phyloP scores from a whole-genome alignment of 2,888 invertebrate genomes.

The Encarsia formosa region DNA sequence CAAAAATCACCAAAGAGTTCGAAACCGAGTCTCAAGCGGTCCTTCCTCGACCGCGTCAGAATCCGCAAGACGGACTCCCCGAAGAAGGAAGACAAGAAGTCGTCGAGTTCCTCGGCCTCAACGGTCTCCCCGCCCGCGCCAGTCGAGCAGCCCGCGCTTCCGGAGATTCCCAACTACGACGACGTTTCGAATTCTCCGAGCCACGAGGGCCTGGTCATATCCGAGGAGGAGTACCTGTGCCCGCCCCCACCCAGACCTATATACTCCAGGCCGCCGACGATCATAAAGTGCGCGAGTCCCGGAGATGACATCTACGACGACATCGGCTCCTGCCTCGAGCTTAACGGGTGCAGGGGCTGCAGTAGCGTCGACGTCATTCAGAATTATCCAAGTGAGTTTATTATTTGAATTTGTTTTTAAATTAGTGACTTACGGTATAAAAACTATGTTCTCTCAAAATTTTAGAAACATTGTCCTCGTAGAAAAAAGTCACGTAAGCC shows the following conservation, averaged over 20 bases:
- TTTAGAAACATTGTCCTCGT: no score
- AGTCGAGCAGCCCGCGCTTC: constrained; percentile 18
- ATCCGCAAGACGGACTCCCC: constrained; percentile 31
- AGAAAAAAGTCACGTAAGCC: no score
- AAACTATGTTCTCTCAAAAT: no score
- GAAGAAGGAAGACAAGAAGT: constrained; percentile 4
- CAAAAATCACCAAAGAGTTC: constrained; percentile 21
- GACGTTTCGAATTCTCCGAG: constrained; percentile 29
- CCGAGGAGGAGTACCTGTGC: constrained; percentile 36
- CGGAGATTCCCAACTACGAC: constrained; percentile 35
- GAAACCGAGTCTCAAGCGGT: constrained; percentile 37
- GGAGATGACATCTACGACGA: constrained; percentile 43
- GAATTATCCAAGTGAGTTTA: constrained; percentile 14
- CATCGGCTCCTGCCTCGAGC: constrained; percentile 27
- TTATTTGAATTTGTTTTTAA: background rate
- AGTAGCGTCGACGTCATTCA: constrained; percentile 14
- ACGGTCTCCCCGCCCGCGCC: constrained; percentile 36
- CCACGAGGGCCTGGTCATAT: background rate
- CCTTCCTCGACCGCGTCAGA: constrained; percentile 40
- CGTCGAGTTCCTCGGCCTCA: constrained; percentile 33
- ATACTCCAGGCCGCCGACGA: constrained; percentile 30
- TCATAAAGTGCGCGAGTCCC: constrained; percentile 6
- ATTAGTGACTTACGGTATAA: no score
- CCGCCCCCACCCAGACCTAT: constrained; percentile 44
- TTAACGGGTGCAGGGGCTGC: constrained; percentile 12